Percentiles rank a stretch among this genome's conserved stretches.
Conservation (phyloP, 2,113 vertebrate species). For the Tachysurus vachellii region DNA sequence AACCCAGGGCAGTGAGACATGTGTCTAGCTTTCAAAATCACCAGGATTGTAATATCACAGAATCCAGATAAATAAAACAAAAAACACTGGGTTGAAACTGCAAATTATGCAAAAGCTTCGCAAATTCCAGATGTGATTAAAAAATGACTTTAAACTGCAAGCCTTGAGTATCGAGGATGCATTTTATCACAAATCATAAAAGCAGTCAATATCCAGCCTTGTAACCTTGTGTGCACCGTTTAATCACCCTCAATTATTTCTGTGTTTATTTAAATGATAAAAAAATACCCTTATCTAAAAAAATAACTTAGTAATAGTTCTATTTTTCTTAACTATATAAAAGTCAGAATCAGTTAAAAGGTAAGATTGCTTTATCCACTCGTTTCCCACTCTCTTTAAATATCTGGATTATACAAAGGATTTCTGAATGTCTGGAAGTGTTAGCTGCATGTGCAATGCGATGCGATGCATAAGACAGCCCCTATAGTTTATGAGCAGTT, state of each 20-base stretch:
- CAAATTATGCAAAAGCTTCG: neutral
- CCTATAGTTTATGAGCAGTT: neutral
- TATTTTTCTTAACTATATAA: neutral
- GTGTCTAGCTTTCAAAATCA: neutral
- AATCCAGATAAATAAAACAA: neutral
- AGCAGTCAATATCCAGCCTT: conserved; percentile 61
- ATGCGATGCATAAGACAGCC: neutral
- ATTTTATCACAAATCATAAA: conserved; percentile 71
- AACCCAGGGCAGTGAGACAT: neutral
- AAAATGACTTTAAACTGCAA: conserved; percentile 53
- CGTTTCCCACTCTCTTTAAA: neutral
- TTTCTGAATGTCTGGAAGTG: neutral
- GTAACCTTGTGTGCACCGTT: conserved; percentile 49
- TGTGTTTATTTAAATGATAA: neutral
- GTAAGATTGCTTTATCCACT: neutral
- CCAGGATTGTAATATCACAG: neutral
- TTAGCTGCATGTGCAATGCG: neutral
- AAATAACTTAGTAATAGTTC: neutral
- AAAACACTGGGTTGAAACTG: neutral
- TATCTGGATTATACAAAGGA: neutral
- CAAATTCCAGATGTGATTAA: neutral
- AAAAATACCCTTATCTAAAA: neutral
- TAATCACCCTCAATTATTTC: conserved; percentile 60
- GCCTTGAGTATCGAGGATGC: conserved; percentile 57
- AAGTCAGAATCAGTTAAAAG: neutral